Conservation (phyloP, 1,140 invertebrate genomes). For the Spodoptera frugiperda region DNA sequence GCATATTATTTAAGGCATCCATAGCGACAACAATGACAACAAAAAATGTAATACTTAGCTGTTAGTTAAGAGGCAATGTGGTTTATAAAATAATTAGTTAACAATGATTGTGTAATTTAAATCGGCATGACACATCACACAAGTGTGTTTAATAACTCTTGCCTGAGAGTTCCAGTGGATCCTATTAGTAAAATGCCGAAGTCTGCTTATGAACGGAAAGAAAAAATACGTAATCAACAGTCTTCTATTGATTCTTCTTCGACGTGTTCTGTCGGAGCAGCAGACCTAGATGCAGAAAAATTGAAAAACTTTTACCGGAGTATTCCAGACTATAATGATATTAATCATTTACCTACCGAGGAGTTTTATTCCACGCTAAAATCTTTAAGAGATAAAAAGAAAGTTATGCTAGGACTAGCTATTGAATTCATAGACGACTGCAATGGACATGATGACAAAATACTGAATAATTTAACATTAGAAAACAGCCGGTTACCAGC, state of each 20-base stretch:
- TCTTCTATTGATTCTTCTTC: slow-evolving; percentile 72
- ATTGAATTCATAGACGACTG: slow-evolving; percentile 82
- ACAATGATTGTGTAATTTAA: slow-evolving; percentile 11
- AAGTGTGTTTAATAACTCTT: slow-evolving; percentile 88
- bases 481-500: slow-evolving; percentile 8
- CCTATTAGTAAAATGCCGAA: slow-evolving; percentile 88
- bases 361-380: slow-evolving; percentile 89
- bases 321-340: slow-evolving; percentile 90
- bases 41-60: neutral
- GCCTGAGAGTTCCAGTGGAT: slow-evolving; percentile 88
- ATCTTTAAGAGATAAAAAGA: slow-evolving; percentile 88
- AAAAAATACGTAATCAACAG: slow-evolving; percentile 70
- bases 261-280: slow-evolving; percentile 63
- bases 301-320: slow-evolving; percentile 89
- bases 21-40: slow-evolving; percentile 48
- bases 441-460: slow-evolving; percentile 62
- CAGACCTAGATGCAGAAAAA: slow-evolving; percentile 80
- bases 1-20: slow-evolving; percentile 27
- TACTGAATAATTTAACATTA: slow-evolving; percentile 37
- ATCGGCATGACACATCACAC: slow-evolving; percentile 76
- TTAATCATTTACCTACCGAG: slow-evolving; percentile 89
- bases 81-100: neutral
- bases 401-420: slow-evolving; percentile 86
- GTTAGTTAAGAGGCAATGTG: neutral
- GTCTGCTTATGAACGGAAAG: slow-evolving; percentile 88